phyloP scores from a whole-genome alignment of 2,113 vertebrate genomes.

The Myiagra hebetior region DNA sequence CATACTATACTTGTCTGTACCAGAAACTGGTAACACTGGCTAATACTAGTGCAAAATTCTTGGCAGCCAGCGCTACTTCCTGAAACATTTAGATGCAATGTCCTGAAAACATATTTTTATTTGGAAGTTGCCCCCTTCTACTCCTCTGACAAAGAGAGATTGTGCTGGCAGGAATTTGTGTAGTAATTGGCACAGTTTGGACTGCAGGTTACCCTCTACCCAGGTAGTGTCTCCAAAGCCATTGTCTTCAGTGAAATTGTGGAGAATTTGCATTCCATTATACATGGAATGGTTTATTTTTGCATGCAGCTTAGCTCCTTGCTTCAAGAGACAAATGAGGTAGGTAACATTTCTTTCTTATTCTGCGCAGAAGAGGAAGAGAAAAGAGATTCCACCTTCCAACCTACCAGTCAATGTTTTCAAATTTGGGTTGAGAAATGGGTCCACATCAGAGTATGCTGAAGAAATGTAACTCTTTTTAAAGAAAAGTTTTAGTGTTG shows the following conservation, averaged over 20 bases:
- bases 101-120: neutral
- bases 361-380: neutral
- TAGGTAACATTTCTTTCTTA: neutral
- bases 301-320: neutral
- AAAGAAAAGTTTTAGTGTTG: neutral
- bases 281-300: neutral
- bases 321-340: neutral
- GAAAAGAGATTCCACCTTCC: neutral
- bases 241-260: neutral
- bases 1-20: neutral
- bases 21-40: neutral
- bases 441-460: rapidly evolving
- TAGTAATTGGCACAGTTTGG: neutral
- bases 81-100: neutral
- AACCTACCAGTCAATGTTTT: neutral
- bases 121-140: neutral
- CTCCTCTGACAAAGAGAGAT: neutral
- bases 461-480: neutral
- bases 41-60: neutral
- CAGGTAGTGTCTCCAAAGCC: neutral
- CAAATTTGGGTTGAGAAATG: neutral
- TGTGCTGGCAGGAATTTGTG: neutral
- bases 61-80: neutral
- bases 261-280: neutral
- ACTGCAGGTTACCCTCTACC: neutral